Evolutionary conservation across 2,113 vertebrate genomes (phyloP).

Genomic region (Caranx melampygus): DNA sequence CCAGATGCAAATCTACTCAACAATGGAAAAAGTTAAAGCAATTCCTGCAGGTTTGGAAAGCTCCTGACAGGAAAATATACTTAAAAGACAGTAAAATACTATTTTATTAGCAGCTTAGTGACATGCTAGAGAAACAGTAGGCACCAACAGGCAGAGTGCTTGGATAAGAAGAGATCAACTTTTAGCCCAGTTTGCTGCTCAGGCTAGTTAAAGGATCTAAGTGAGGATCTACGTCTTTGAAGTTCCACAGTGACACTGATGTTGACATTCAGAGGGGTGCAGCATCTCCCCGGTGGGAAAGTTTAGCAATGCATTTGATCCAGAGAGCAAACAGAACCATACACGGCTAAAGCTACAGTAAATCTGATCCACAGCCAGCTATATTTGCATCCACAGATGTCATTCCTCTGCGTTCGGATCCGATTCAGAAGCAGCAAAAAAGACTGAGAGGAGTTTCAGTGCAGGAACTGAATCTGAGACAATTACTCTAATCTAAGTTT

Average conservation of each 20-base stretch:
- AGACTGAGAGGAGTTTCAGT: constrained; percentile 13
- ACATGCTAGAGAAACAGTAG: constrained; percentile 14
- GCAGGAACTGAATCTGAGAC: not conserved
- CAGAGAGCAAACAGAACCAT: constrained; percentile 46
- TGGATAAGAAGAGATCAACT: not conserved
- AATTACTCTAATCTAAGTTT: constrained; percentile 4
- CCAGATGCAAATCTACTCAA: constrained; percentile 76
- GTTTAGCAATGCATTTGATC: constrained; percentile 52
- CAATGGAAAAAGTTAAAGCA: constrained; percentile 53
- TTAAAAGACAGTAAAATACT: constrained; percentile 30
- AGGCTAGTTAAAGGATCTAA: constrained; percentile 9
- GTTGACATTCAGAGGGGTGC: constrained; percentile 55
- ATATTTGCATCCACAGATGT: constrained; percentile 26
- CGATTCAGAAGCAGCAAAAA: not conserved
- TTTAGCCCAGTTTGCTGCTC: constrained; percentile 6
- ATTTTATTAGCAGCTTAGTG: constrained; percentile 36
- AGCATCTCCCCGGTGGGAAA: constrained; percentile 47
- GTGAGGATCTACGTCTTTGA: constrained; percentile 28
- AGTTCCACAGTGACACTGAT: constrained; percentile 42
- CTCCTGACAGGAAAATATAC: constrained; percentile 65
- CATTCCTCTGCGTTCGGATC: constrained; percentile 21
- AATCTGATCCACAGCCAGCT: constrained; percentile 31
- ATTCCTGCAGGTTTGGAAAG: constrained; percentile 36
- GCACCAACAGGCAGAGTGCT: not conserved
- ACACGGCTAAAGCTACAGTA: constrained; percentile 39